phyloP scores from a whole-genome alignment of 2,888 invertebrate genomes.

The Crocallis elinguaria region DNA sequence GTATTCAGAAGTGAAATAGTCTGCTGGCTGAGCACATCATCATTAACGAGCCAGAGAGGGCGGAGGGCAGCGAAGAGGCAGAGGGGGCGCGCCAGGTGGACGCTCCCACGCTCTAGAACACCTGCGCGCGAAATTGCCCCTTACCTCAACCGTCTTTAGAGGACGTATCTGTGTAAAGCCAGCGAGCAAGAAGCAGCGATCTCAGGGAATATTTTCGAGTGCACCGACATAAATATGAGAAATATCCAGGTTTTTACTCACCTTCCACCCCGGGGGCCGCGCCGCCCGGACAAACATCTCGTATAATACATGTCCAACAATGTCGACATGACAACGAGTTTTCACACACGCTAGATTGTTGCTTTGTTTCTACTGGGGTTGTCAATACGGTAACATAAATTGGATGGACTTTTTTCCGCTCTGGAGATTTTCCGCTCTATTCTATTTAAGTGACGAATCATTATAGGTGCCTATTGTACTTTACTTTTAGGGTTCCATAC shows the following conservation, averaged over 20 bases:
- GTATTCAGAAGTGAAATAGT: slow-evolving; percentile 89
- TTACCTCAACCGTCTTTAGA: slow-evolving; percentile 64
- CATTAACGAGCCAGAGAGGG: slow-evolving; percentile 89
- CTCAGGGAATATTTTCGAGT: slow-evolving; percentile 80
- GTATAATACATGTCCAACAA: slow-evolving; percentile 74
- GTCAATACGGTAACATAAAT: slow-evolving; percentile 40
- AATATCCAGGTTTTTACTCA: slow-evolving; percentile 81
- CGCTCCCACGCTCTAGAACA: slow-evolving; percentile 80
- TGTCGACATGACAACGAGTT: slow-evolving; percentile 69
- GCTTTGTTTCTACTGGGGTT: slow-evolving; percentile 46
- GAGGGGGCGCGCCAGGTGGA: slow-evolving; percentile 86
- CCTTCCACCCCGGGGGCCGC: slow-evolving; percentile 57
- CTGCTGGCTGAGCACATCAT: slow-evolving; percentile 91
- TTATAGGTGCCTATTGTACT: no score
- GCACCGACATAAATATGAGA: slow-evolving; percentile 83
- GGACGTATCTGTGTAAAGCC: slow-evolving; percentile 65
- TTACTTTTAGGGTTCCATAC: no score
- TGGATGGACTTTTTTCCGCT: slow-evolving; percentile 16
- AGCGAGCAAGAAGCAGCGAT: slow-evolving; percentile 53
- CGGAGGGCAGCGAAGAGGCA: slow-evolving; percentile 85
- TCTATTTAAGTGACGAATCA: not conserved
- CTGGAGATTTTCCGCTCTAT: not conserved
- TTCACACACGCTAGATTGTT: slow-evolving; percentile 47
- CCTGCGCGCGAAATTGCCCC: slow-evolving; percentile 78
- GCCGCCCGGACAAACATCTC: slow-evolving; percentile 66